Evolutionary conservation across 2,113 vertebrate species (phyloP).

Genomic region (Epinephelus moara): DNA sequence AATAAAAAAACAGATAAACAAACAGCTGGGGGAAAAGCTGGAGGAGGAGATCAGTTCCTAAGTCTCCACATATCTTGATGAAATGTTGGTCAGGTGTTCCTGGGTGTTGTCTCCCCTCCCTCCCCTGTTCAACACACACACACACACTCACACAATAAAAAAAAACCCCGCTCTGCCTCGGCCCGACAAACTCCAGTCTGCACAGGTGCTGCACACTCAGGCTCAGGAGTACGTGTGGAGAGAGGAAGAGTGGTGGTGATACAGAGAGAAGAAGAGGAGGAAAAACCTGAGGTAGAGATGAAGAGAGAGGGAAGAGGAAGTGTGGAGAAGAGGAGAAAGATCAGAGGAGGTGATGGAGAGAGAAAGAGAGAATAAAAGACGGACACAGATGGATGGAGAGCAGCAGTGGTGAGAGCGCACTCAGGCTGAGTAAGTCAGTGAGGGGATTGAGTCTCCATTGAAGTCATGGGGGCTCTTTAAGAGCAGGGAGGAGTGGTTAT

Average conservation of each 20-base stretch:
- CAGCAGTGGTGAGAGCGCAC: slow-evolving; percentile 77
- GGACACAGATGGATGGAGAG: slow-evolving; percentile 71
- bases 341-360: slow-evolving; percentile 28
- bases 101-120: slow-evolving; percentile 64
- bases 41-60: slow-evolving; percentile 73
- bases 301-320: slow-evolving; percentile 30
- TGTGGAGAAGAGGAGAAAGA: slow-evolving; percentile 5
- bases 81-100: slow-evolving; percentile 71
- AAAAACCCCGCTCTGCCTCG: slow-evolving; percentile 38
- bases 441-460: slow-evolving; percentile 87
- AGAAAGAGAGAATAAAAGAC: slow-evolving; percentile 49
- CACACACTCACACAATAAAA: not conserved
- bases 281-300: slow-evolving; percentile 18
- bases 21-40: slow-evolving; percentile 54
- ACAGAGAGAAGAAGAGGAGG: slow-evolving; percentile 17
- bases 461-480: slow-evolving; percentile 89
- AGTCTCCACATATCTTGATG: slow-evolving; percentile 72
- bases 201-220: slow-evolving; percentile 66
- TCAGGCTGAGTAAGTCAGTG: slow-evolving; percentile 76
- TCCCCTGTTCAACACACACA: slow-evolving; percentile 40
- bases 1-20: slow-evolving; percentile 47
- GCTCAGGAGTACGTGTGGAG: slow-evolving; percentile 25
- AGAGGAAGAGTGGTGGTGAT: slow-evolving; percentile 39
- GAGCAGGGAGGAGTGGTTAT: slow-evolving; percentile 80
- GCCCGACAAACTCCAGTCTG: slow-evolving; percentile 72